Evolutionary conservation across 2,113 vertebrate species (phyloP).

Genomic region (Scatophagus argus): DNA sequence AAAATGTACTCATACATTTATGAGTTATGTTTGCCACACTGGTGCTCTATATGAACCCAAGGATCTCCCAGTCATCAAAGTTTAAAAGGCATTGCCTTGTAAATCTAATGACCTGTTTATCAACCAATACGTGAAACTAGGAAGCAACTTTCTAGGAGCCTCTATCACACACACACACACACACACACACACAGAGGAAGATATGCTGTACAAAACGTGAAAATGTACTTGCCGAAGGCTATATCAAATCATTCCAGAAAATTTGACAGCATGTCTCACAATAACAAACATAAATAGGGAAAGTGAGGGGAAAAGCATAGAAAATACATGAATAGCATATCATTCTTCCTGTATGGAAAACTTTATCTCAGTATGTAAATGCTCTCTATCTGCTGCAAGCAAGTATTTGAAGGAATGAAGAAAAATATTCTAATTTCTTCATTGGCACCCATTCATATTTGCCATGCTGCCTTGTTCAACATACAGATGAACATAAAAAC

Average conservation of each 20-base stretch:
- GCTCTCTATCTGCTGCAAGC: slow-evolving; percentile 25
- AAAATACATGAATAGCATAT: slow-evolving; percentile 35
- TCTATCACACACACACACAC: slow-evolving; percentile 23
- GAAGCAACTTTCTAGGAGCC: slow-evolving; percentile 30
- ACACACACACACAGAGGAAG: slow-evolving; percentile 12
- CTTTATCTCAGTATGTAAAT: slow-evolving; percentile 49
- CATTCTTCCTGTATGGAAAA: slow-evolving; percentile 25
- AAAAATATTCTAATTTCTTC: slow-evolving; percentile 1
- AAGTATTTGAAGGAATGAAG: slow-evolving; percentile 12
- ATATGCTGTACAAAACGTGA: slow-evolving; percentile 1
- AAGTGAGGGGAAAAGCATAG: slow-evolving; percentile 1
- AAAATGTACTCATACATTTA: slow-evolving; percentile 70
- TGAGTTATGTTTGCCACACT: slow-evolving; percentile 82
- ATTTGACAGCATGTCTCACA: slow-evolving; percentile 53
- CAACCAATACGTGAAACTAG: slow-evolving; percentile 48
- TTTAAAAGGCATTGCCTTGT: slow-evolving; percentile 66
- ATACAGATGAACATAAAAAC: slow-evolving; percentile 6
- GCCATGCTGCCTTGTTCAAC: not conserved
- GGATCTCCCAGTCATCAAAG: slow-evolving; percentile 41
- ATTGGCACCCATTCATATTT: not conserved
- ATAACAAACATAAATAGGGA: slow-evolving; percentile 53
- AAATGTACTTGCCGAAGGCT: slow-evolving; percentile 49
- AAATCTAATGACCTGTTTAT: slow-evolving; percentile 68
- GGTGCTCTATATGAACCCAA: slow-evolving; percentile 46
- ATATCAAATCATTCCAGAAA: slow-evolving; percentile 54